Conservation (phyloP, 2,113 vertebrate species). For the Odocoileus virginianus region DNA sequence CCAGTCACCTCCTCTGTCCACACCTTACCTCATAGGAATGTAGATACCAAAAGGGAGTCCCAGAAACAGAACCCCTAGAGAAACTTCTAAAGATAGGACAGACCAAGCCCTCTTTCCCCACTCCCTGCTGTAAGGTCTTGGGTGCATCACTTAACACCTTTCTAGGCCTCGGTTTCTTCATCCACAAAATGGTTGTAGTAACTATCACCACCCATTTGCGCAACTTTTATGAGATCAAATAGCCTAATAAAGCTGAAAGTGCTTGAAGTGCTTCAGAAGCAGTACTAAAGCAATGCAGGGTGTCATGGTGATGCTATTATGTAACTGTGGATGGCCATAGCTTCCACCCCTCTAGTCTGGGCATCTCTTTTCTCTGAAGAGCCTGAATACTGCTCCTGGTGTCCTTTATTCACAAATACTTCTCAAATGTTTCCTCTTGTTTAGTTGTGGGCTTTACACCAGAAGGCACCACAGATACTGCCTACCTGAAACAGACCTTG, state of each 20-base stretch:
- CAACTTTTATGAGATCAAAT: slow-evolving; percentile 56
- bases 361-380: background rate
- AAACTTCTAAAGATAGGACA: background rate
- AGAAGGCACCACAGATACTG: background rate
- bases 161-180: slow-evolving; percentile 51
- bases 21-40: slow-evolving; percentile 51
- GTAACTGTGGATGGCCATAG: background rate
- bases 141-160: background rate
- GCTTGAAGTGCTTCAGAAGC: slow-evolving; percentile 7
- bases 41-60: background rate
- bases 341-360: background rate
- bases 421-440: background rate
- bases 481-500: background rate
- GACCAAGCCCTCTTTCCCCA: background rate
- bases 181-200: slow-evolving; percentile 53
- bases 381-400: background rate
- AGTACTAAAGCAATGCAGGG: background rate
- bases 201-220: slow-evolving; percentile 39
- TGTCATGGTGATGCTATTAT: background rate
- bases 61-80: background rate
- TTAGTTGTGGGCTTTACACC: background rate
- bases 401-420: background rate
- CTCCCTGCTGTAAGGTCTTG: background rate
- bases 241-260: slow-evolving; percentile 41
- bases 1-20: slow-evolving; percentile 15